phyloP scores from a whole-genome alignment of 2,113 vertebrate species.

The Xyrauchen texanus region DNA sequence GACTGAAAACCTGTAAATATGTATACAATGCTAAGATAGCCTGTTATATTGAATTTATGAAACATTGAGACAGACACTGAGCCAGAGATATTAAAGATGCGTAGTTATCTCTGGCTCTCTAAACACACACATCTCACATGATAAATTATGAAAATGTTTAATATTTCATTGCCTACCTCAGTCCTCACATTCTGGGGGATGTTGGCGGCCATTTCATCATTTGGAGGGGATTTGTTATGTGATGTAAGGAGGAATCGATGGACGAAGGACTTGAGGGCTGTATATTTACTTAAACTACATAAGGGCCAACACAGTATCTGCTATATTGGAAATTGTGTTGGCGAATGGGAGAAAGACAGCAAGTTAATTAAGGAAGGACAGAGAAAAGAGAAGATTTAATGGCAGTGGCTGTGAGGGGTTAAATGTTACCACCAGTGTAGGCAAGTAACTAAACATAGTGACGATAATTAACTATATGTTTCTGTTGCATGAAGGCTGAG shows the following conservation, averaged over 20 bases:
- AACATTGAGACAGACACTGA: background rate
- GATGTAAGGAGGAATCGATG: conserved; percentile 11
- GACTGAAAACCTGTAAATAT: no score
- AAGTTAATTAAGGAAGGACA: conserved; percentile 11
- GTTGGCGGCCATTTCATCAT: background rate
- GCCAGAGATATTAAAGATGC: background rate
- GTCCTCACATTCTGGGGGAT: background rate
- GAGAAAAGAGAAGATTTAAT: no score
- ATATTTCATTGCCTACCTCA: conserved; percentile 1
- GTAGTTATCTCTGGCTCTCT: background rate
- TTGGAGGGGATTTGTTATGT: conserved; percentile 4
- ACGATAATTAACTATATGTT: no score
- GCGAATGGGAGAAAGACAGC: background rate
- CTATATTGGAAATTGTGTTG: conserved; percentile 21
- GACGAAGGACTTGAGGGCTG: background rate
- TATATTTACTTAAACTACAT: conserved; percentile 3
- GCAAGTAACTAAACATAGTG: no score
- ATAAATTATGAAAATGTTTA: conserved; percentile 8
- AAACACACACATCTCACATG: background rate
- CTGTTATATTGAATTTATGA: no score
- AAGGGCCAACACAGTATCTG: conserved; percentile 2
- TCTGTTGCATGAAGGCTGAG: no score
- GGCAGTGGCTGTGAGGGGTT: no score
- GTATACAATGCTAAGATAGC: no score
- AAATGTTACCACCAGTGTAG: no score